A percentile compares a stretch with the other conserved stretches of the same genome.
Evolutionary conservation across 2,888 invertebrate genomes (phyloP).

Genomic region (Meloe dianella): DNA sequence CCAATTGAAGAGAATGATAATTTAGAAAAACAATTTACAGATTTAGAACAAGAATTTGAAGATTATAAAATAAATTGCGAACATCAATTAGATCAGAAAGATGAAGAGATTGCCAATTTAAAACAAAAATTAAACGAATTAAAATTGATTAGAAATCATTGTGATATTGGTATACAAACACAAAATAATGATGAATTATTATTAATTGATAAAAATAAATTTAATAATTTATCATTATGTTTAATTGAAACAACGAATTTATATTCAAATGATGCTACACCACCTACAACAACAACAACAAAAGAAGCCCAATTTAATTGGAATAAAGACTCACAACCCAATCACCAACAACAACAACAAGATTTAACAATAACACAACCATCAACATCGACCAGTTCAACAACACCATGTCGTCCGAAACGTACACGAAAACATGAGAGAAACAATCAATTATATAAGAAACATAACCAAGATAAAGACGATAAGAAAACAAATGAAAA

Average conservation of each 20-base stretch:
- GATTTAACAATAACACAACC: too few species aligned
- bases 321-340: conserved; percentile 35
- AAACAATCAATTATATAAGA: conserved; percentile 47
- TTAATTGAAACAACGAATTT: conserved; percentile 54
- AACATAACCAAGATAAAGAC: conserved; percentile 41
- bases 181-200: not conserved
- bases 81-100: conserved; percentile 63
- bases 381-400: conserved; percentile 48
- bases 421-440: conserved; percentile 56
- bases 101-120: conserved; percentile 64
- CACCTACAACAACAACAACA: conserved; percentile 24
- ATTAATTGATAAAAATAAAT: conserved; percentile 36
- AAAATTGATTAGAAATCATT: conserved; percentile 34
- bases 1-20: conserved; percentile 79
- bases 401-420: conserved; percentile 55
- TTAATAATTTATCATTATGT: conserved; percentile 52
- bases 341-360: too few species aligned
- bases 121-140: conserved; percentile 61
- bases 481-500: conserved; percentile 36
- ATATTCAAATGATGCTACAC: conserved; percentile 51
- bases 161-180: conserved; percentile 2
- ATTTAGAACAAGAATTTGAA: conserved; percentile 74
- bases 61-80: conserved; percentile 63
- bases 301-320: conserved; percentile 33
- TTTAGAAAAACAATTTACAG: conserved; percentile 74